These are phyloP conservation scores for Pycnonotus jocosus DNA, from an alignment of 2,113 vertebrate species.

Conservation along the genomic window DNA sequence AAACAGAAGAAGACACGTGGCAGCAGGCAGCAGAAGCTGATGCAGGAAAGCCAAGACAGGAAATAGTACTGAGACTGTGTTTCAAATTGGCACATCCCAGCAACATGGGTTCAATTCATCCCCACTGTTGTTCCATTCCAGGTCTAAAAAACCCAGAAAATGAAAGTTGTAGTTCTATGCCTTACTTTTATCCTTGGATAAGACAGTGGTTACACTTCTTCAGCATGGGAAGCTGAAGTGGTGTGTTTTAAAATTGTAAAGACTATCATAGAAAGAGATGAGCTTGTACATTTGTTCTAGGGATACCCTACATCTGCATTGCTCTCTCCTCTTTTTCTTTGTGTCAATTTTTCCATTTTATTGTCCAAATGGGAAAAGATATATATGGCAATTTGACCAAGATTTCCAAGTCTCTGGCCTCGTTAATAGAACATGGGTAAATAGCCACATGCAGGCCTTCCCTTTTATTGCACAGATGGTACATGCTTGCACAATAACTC, in stretches of 20 bases:
- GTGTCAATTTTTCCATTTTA: neutral
- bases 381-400: neutral
- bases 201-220: neutral
- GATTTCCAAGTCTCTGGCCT: neutral
- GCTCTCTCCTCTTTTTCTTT: neutral
- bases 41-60: neutral
- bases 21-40: neutral
- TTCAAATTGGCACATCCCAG: neutral
- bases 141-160: neutral
- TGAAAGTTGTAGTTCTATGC: neutral
- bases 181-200: neutral
- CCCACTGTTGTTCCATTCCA: neutral
- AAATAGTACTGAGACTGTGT: neutral
- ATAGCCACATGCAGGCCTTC: neutral
- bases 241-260: neutral
- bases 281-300: neutral
- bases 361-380: neutral
- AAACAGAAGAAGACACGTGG: neutral
- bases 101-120: neutral
- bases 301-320: neutral
- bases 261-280: neutral
- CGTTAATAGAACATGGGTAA: neutral
- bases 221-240: neutral
- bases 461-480: neutral
- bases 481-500: neutral